A percentile compares a stretch with the other conserved stretches of the same genome.
These are phyloP conservation scores for Eupeodes corollae DNA, from an alignment of 1,140 invertebrate species.

Conservation along the genomic window DNA sequence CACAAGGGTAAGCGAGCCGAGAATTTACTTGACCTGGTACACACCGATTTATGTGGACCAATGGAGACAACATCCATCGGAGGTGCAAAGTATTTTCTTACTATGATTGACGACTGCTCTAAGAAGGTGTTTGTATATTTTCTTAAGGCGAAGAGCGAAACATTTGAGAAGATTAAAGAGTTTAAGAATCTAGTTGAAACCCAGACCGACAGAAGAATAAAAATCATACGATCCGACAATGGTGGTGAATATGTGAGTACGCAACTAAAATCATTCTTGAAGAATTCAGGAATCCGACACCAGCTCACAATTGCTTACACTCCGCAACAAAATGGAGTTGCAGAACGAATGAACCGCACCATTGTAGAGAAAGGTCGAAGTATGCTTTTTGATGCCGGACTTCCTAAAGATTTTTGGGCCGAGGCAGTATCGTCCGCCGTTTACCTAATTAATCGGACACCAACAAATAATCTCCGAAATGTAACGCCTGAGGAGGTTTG, in stretches of 20 bases:
- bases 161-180: constrained; percentile 25
- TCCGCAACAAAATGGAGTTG: too few relatives aligned
- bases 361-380: too few relatives aligned
- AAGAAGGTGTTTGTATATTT: constrained; percentile 29
- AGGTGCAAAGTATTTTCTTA: constrained; percentile 32
- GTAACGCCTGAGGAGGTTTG: too few relatives aligned
- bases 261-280: constrained; percentile 4
- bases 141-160: constrained; percentile 34
- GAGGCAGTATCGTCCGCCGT: too few relatives aligned
- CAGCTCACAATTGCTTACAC: too few relatives aligned
- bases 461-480: too few relatives aligned
- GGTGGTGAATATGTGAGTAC: constrained; percentile 8
- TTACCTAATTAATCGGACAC: too few relatives aligned
- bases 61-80: constrained; percentile 29
- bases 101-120: constrained; percentile 38
- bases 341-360: too few relatives aligned
- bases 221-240: constrained; percentile 5
- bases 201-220: constrained; percentile 16
- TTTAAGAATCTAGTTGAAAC: constrained; percentile 17
- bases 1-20: too few relatives aligned
- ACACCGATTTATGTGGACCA: constrained; percentile 37
- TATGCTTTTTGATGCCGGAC: too few relatives aligned
- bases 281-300: constrained; percentile 12
- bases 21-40: constrained; percentile 29
- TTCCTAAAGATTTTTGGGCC: too few relatives aligned